Conservation (phyloP, 2,888 invertebrate species). For the Drosophila parthenogenetica region DNA sequence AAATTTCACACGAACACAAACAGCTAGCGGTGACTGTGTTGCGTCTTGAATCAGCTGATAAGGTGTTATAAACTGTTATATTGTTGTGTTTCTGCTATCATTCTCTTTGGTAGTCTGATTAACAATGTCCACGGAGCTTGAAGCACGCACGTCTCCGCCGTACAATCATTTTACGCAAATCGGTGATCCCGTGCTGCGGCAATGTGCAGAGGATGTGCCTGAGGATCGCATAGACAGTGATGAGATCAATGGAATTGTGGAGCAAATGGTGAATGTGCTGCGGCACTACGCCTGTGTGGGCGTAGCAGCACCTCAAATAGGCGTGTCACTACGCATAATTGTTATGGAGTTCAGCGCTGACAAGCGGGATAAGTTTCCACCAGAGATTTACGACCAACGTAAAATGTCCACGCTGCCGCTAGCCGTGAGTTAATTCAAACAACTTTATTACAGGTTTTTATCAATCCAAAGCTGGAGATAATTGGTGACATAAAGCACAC, state of each 20-base stretch:
- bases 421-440: conserved; percentile 84
- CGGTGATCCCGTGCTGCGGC: conserved; percentile 90
- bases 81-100: too few species aligned
- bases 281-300: conserved; percentile 88
- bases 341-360: conserved; percentile 86
- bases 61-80: not conserved
- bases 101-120: not conserved
- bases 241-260: conserved; percentile 86
- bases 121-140: conserved; percentile 42
- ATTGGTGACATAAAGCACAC: conserved; percentile 87
- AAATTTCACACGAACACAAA: not conserved
- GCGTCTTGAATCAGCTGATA: conserved; percentile 22
- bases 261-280: conserved; percentile 87
- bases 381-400: conserved; percentile 83
- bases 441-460: conserved; percentile 87
- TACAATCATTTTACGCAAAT: conserved; percentile 90
- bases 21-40: conserved; percentile 13
- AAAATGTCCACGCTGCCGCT: conserved; percentile 87
- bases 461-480: conserved; percentile 89
- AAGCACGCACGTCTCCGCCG: conserved; percentile 85
- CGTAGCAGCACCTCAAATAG: conserved; percentile 91
- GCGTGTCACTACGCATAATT: conserved; percentile 88
- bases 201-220: conserved; percentile 86
- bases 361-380: conserved; percentile 82
- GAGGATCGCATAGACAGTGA: conserved; percentile 86